These are phyloP conservation scores for Struthidea cinerea DNA, from an alignment of 2,113 vertebrate genomes.

Conservation along the genomic window DNA sequence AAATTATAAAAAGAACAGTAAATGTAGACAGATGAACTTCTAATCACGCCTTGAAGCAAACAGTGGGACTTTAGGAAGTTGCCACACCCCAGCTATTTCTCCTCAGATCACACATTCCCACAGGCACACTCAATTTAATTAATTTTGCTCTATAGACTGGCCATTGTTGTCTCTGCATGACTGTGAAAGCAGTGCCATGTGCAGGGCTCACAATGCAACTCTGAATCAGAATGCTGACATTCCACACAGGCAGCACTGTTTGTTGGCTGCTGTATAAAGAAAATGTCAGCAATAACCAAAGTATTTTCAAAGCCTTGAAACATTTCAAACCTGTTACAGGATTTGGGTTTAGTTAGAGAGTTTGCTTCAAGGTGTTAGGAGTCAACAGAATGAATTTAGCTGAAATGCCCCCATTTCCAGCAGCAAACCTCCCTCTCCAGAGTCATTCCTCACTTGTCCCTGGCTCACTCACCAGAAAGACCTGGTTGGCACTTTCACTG, in stretches of 20 bases:
- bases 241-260: background rate
- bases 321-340: background rate
- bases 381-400: background rate
- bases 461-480: slow-evolving; percentile 87
- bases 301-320: background rate
- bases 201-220: background rate
- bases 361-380: background rate
- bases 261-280: background rate
- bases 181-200: background rate
- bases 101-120: background rate
- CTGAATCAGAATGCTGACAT: background rate
- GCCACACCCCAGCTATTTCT: background rate
- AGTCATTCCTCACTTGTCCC: background rate
- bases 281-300: background rate
- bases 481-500: slow-evolving; percentile 98
- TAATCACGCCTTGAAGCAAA: background rate
- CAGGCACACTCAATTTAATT: background rate
- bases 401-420: background rate
- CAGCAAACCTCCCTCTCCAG: background rate
- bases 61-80: background rate
- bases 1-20: background rate
- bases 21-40: background rate
- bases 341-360: background rate
- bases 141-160: background rate
- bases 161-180: background rate